Base-by-base conservation (phyloP, 2,888 invertebrate genomes). In the Amiota communis region DNA sequence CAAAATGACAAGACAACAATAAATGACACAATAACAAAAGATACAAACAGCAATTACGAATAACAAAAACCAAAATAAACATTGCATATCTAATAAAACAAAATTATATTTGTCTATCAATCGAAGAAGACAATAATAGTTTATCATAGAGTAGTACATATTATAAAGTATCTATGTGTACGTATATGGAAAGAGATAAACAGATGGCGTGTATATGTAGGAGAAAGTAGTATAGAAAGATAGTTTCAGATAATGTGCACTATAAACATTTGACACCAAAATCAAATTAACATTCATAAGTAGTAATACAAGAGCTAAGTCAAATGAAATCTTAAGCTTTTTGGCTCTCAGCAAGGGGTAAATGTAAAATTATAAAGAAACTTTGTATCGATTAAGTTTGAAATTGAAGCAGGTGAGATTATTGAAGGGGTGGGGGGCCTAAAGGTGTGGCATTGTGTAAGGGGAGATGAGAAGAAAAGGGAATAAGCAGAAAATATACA, bases 231-330 rank as follows among this genome's bases (percentile, higher is more conserved):
- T 36, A 59, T 59, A 53, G 12, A n/a, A 12, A 53, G 12, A 53
- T 53, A 53, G 4, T 53, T 53, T n/a, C 53, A 68, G 8, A 48
- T 53, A 68, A 68, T 53, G 67, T 68, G 67, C 67, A 68, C 67
- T 53, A 68, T 68, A 68, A 68, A 68, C 67, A 68, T 68, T 68
- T 68, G 67, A 68, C 67, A 68, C 67, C 67, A 53, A 68, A 68
- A 68, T 68, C 67, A 68, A 68, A 68, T 68, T 68, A 68, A 68
- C 67, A 36, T 36, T 36, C 36, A 68, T 68, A 68, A 68, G 67
- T 68, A 46, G 67, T 68, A 46, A 46, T 4, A 63, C 23, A 63
- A 36, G 36, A 36, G 36, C 6, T 36, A 36, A 36, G 36, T 36
- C 36, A 36, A 36, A 36, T 36, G 4, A 36, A 36, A 36, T 36